Percentiles rank a stretch among this genome's conserved stretches.
phyloP scores from a whole-genome alignment of 2,797 vertebrate genomes.

The Acanthurus lineatus region DNA sequence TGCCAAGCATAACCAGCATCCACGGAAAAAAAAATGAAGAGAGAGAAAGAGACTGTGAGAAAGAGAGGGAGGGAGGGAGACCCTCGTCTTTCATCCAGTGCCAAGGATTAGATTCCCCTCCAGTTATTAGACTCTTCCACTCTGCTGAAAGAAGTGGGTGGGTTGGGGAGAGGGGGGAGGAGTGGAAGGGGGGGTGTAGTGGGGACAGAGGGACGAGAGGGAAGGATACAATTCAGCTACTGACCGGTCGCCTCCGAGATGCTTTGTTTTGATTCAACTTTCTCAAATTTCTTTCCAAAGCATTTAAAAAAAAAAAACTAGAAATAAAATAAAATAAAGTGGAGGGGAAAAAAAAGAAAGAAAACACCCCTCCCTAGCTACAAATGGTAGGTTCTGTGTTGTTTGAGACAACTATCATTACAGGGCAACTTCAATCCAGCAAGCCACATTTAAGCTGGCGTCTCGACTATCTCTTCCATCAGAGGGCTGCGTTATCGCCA shows the following conservation, averaged over 20 bases:
- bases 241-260: constrained; percentile 54
- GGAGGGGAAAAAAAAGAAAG: background rate
- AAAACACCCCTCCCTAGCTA: constrained; percentile 49
- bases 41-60: constrained; percentile 81
- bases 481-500: constrained; percentile 82
- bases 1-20: constrained; percentile 83
- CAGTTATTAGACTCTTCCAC: constrained; percentile 90
- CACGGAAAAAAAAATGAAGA: constrained; percentile 74
- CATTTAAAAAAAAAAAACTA: constrained; percentile 10
- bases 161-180: constrained; percentile 50
- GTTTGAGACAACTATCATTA: constrained; percentile 87
- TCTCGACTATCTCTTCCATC: constrained; percentile 85
- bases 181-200: background rate
- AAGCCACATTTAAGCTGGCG: constrained; percentile 85
- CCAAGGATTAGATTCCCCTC: constrained; percentile 89
- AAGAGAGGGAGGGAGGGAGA: constrained; percentile 82
- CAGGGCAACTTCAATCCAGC: constrained; percentile 82
- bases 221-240: constrained; percentile 66
- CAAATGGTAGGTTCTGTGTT: constrained; percentile 77
- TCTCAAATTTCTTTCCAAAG: constrained; percentile 42
- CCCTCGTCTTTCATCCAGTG: constrained; percentile 86
- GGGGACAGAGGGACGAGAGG: constrained; percentile 40
- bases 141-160: constrained; percentile 83
- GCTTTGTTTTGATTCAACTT: constrained; percentile 65
- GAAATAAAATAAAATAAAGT: constrained; percentile 34